A percentile compares a stretch with the other conserved stretches of the same genome.
These are phyloP conservation scores for Catostomus latipinnis DNA, from an alignment of 2,797 vertebrate genomes.

Conservation along the genomic window DNA sequence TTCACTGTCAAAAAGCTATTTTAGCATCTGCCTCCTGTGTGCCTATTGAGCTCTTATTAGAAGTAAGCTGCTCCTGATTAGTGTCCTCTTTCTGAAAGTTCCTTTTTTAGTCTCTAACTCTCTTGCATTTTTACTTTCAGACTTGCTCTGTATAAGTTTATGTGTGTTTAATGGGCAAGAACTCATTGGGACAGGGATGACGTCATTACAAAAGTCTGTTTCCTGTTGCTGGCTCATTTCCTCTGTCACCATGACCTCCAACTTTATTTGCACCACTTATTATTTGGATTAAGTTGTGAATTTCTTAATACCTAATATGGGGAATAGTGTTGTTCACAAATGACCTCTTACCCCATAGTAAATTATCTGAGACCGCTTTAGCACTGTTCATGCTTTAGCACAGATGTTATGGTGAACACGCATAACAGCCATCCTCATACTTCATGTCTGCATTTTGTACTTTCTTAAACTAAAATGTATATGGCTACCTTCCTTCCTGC, in stretches of 20 bases:
- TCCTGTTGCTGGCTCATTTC: constrained; percentile 13
- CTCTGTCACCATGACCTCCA: constrained; percentile 3
- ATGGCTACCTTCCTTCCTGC: constrained; percentile 16
- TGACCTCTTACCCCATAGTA: no score
- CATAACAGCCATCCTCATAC: background rate
- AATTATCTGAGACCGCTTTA: no score
- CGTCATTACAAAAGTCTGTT: constrained; percentile 30
- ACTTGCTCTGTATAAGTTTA: background rate
- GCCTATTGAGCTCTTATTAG: constrained; percentile 46
- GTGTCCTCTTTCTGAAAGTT: constrained; percentile 30
- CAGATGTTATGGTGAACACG: background rate
- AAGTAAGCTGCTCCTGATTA: constrained; percentile 39
- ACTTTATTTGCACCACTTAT: background rate
- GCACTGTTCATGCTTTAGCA: background rate
- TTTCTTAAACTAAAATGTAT: background rate
- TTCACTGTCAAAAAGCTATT: constrained; percentile 29
- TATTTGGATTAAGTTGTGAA: background rate
- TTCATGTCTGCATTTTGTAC: background rate
- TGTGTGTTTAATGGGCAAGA: constrained; percentile 15
- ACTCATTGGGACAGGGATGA: constrained; percentile 21
- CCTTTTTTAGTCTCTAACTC: constrained; percentile 26
- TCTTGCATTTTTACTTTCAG: constrained; percentile 10
- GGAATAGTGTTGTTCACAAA: background rate
- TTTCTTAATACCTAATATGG: background rate
- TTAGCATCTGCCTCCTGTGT: constrained; percentile 5